Evolutionary conservation across 2,888 invertebrate genomes (phyloP), one percentile per base, ranked within the genome.

Genomic region (Andrena marginata): DNA sequence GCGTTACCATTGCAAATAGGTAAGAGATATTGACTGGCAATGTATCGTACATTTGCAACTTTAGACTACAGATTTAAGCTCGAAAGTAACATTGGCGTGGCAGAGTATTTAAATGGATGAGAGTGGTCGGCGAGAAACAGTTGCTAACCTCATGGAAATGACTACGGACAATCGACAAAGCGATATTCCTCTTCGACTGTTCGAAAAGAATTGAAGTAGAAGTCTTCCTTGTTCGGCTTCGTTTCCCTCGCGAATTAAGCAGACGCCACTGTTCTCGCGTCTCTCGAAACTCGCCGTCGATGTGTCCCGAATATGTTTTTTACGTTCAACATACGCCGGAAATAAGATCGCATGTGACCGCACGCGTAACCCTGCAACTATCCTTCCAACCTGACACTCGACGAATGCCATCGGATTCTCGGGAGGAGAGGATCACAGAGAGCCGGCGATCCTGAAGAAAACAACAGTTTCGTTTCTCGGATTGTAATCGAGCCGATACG

Each of bases 351-450:
- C 69, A 60, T 54, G 69, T 54, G 62, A 48, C 62, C 48, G 63
- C 71, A 67, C 68, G 31, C 20, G 20, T 54, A 76, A 69, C 62
- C 29, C 49, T 31, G 59, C 77, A 65, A 73, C 54, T 70, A 82
- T 82, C 72, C 49, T 49, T 73, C 48, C n/a, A 77, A 77, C 35
- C 48, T 60, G 82, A 70, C 77, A 42, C 65, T 70, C 20, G 33
- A 16, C 26, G 60, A 73, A 60, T 54, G 54, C 2, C 1, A 64
- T 23, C 26, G 54, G 79, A 48, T 33, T 48, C 31, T 62, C 49
- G 60, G 51, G 69, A 31, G 62, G 42, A 56, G 7, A 48, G 23
- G 4, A 54, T 51, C 23, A 70, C 33, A 42, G 20, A 20, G 8
- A 7, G 10, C 13, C 10, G 4, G 48, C 51, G 54, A 68, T 62